Evolutionary conservation across 2,113 vertebrate species (phyloP).

Genomic region (Pelvicachromis taeniatus): DNA sequence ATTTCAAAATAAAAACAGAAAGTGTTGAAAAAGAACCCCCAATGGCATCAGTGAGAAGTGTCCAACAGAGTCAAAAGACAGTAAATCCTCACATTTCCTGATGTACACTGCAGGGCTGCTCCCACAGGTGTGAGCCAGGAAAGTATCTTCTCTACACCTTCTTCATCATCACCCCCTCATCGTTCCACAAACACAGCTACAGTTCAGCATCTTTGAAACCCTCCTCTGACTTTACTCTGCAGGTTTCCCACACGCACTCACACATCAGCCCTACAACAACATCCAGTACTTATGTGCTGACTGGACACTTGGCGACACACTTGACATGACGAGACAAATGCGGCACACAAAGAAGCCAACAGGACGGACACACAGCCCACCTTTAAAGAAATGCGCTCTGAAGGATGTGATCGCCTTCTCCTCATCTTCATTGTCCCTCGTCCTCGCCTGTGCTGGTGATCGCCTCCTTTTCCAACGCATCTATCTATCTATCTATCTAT

Average conservation of each 20-base stretch:
- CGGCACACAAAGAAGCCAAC: neutral
- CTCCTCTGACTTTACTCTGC: neutral
- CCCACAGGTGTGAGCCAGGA: neutral
- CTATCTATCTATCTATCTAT: neutral
- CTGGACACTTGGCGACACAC: neutral
- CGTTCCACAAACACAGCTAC: neutral
- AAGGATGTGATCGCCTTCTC: constrained; percentile 33
- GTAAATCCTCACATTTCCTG: neutral
- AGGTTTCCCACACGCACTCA: neutral
- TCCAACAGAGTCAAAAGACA: neutral
- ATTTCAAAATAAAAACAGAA: neutral
- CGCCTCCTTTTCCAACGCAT: constrained; percentile 67
- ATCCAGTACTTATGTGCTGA: neutral
- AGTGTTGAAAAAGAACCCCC: neutral
- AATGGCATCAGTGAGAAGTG: neutral
- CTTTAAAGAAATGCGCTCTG: constrained; percentile 59
- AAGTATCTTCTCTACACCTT: neutral
- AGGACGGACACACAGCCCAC: constrained; percentile 13
- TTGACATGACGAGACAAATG: neutral
- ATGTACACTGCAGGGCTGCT: neutral
- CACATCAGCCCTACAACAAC: neutral
- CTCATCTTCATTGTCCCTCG: constrained; percentile 21
- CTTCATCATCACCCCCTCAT: neutral
- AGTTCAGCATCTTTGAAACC: neutral
- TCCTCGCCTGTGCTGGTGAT: constrained; percentile 52